Evolutionary conservation across 2,888 invertebrate species (phyloP).

Genomic region (Drosophila aldrichi): DNA sequence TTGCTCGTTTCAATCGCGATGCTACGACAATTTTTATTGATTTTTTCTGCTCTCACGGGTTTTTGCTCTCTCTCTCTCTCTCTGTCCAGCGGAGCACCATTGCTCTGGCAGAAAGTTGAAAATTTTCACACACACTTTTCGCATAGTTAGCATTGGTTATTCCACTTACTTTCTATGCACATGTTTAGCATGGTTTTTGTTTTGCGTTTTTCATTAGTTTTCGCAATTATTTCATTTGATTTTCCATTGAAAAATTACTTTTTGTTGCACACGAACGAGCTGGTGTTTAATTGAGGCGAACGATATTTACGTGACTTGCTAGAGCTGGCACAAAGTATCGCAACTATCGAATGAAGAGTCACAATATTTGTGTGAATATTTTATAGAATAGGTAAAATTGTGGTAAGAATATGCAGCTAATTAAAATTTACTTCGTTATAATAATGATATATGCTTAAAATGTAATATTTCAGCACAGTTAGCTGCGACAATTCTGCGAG

Average conservation of each 20-base stretch:
- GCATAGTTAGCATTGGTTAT: not conserved
- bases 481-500: not conserved
- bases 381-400: not conserved
- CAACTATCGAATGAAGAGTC: slow-evolving; percentile 1
- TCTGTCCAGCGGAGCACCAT: slow-evolving; percentile 50
- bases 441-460: not conserved
- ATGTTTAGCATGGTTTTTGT: slow-evolving; percentile 45
- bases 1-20: slow-evolving; percentile 76
- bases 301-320: slow-evolving; percentile 36
- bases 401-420: not conserved
- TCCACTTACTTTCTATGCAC: slow-evolving; percentile 61
- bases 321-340: slow-evolving; percentile 40
- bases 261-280: slow-evolving; percentile 38
- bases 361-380: not conserved
- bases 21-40: slow-evolving; percentile 73
- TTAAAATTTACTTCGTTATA: too few species aligned
- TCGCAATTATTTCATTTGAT: slow-evolving; percentile 34
- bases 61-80: slow-evolving; percentile 25
- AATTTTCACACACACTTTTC: slow-evolving; percentile 59
- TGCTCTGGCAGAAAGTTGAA: slow-evolving; percentile 24
- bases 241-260: slow-evolving; percentile 53
- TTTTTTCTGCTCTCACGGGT: slow-evolving; percentile 66
- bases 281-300: slow-evolving; percentile 41
- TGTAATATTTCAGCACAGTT: rapidly evolving
- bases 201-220: slow-evolving; percentile 38